Conservation (phyloP, 2,113 vertebrate genomes). For the Mormyrus iriodes region DNA sequence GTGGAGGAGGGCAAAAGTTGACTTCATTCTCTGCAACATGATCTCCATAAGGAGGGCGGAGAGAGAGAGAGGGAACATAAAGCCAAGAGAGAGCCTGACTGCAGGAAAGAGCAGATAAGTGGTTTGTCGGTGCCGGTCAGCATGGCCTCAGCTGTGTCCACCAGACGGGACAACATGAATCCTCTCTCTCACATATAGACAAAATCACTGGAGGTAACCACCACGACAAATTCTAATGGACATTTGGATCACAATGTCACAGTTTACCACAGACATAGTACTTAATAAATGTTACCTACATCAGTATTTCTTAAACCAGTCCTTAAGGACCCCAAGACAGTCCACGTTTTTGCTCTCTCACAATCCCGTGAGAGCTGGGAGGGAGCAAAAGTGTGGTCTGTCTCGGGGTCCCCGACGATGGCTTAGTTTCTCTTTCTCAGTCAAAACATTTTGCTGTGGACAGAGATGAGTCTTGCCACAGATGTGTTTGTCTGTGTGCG, state of each 20-base stretch:
- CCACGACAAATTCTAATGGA: not conserved
- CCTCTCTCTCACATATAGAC: not conserved
- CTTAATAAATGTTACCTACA: not conserved
- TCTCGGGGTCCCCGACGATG: not conserved
- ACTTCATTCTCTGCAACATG: constrained; percentile 56
- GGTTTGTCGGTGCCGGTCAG: constrained; percentile 53
- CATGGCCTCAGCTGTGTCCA: constrained; percentile 44
- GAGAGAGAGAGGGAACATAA: constrained; percentile 49
- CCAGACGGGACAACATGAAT: constrained; percentile 18
- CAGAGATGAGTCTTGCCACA: not conserved
- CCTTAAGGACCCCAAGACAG: not conserved
- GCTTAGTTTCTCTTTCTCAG: not conserved
- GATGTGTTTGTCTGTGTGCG: not conserved
- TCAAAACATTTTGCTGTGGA: not conserved
- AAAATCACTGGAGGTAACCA: not conserved
- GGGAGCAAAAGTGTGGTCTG: too few relatives aligned
- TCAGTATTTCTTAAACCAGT: not conserved
- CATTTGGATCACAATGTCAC: not conserved
- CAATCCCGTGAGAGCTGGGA: too few relatives aligned
- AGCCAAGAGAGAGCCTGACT: constrained; percentile 46
- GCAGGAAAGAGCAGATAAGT: constrained; percentile 57
- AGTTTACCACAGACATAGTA: not conserved
- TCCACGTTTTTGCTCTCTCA: too few relatives aligned
- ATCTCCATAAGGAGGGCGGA: constrained; percentile 47
- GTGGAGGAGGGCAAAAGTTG: constrained; percentile 32